Evolutionary conservation across 2,797 vertebrate species (phyloP).

Genomic region (Rhadinocentrus ornatus): DNA sequence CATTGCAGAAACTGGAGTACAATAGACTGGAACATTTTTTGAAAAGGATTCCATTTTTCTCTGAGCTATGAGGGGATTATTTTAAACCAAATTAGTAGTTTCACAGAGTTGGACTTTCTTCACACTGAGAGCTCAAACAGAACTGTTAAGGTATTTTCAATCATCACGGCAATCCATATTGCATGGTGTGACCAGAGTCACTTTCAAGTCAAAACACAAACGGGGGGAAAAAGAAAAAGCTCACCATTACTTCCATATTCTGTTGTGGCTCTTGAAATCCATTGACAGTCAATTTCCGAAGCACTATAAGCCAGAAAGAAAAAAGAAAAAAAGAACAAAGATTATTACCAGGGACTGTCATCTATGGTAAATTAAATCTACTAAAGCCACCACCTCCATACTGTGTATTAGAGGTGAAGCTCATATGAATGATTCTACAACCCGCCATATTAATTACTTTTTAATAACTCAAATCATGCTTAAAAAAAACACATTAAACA

Average conservation of each 20-base stretch:
- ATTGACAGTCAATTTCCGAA: constrained; percentile 95
- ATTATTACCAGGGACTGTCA: background rate
- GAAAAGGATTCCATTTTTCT: constrained; percentile 60
- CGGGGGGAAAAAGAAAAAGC: constrained; percentile 59
- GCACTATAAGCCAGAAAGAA: constrained; percentile 77
- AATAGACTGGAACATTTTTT: constrained; percentile 37
- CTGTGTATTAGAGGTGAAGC: constrained; percentile 13
- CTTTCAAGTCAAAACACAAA: constrained; percentile 45
- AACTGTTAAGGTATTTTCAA: constrained; percentile 59
- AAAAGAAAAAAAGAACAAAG: background rate
- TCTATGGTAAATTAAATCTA: background rate
- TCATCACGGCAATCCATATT: constrained; percentile 51
- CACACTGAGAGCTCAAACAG: constrained; percentile 33
- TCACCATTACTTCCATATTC: constrained; percentile 95
- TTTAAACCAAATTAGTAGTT: constrained; percentile 56
- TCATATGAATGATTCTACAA: constrained; percentile 12
- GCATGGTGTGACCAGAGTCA: constrained; percentile 34
- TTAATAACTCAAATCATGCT: background rate
- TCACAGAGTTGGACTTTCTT: constrained; percentile 53
- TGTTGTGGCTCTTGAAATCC: constrained; percentile 94
- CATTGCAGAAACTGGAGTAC: constrained; percentile 33
- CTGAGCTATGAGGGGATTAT: constrained; percentile 33
- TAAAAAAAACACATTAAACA: background rate
- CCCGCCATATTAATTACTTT: background rate
- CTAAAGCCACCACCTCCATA: background rate